Evolutionary conservation across 2,888 invertebrate genomes (phyloP), one percentile per base, ranked within the genome.

Genomic region (Synergus umbraculus): DNA sequence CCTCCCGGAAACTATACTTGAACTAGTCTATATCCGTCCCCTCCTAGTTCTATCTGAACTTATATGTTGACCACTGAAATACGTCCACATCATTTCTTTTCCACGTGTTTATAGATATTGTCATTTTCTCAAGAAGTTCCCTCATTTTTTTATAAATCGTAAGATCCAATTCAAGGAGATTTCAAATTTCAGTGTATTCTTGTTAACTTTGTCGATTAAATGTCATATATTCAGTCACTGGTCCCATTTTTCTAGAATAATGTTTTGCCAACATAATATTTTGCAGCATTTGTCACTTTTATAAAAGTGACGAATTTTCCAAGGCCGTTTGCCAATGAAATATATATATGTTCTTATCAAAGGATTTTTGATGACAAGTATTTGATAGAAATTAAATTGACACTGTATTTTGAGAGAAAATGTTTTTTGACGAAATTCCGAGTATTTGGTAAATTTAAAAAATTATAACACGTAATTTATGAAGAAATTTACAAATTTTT

Each of bases 21-120:
- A 82, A 81, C 81, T 81, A 81, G 79, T 84, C 86, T 88, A 89
- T 89, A 88, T 88, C 85, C 83, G 85, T 87, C 84, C 82, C 83
- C 67, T 78, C 65, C 79, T 78, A 22, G 81, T 81, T 79, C 84
- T 84, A 85, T 85, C 81, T 80, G 81, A 77, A 83, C 83, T 86
- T 84, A 83, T 84, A 77, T 85, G 79, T 85, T 81, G 83, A 81
- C 89, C 90, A 90, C 83, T 89, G 83, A 86, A 87, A 87, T 87
- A 87, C 80, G 88, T 87, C 89, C 90, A 90, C 90, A 90, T 90
- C 89, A 89, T 87, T 83, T 76, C 67, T 79, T 78, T 76, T 63
- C 18, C 63, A 43, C 63, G 15, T 44, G 44, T n/a, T 76, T 63
- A 76, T 60, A 29, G 29, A 44, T 76, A 76, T n/a, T 76, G 43